Conservation (phyloP, 2,888 invertebrate genomes). For the Drosophila glabriapex region DNA sequence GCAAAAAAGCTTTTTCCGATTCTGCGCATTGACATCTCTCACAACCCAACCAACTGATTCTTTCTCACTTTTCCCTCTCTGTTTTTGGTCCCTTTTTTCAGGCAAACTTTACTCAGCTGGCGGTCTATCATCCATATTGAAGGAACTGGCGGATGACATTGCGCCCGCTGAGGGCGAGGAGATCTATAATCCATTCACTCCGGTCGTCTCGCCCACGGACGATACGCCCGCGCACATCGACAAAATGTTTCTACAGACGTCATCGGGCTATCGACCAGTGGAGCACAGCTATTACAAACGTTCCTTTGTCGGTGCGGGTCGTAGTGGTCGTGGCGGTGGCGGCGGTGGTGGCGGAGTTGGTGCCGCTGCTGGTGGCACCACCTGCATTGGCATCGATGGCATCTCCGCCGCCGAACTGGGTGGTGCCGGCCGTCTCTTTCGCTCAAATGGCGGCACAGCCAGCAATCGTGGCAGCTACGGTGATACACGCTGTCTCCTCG, state of each 20-base stretch:
- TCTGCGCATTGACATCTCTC: slow-evolving; percentile 45
- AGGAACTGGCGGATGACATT: slow-evolving; percentile 85
- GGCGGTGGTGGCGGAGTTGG: slow-evolving; percentile 25
- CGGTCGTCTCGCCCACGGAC: slow-evolving; percentile 85
- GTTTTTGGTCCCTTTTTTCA: slow-evolving; percentile 37
- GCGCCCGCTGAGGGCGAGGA: slow-evolving; percentile 85
- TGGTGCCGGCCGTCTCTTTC: slow-evolving; percentile 64
- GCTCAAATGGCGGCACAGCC: slow-evolving; percentile 52
- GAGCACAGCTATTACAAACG: slow-evolving; percentile 85
- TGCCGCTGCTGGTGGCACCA: slow-evolving; percentile 21
- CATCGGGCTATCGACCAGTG: slow-evolving; percentile 85
- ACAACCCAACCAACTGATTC: slow-evolving; percentile 14
- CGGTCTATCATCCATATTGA: slow-evolving; percentile 84
- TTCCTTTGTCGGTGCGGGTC: slow-evolving; percentile 78
- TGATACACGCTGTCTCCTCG: slow-evolving; percentile 80
- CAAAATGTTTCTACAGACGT: slow-evolving; percentile 86
- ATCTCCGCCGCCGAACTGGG: slow-evolving; percentile 62
- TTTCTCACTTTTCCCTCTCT: slow-evolving; percentile 7
- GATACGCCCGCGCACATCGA: slow-evolving; percentile 85
- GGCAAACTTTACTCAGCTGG: slow-evolving; percentile 85
- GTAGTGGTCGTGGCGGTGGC: slow-evolving; percentile 39
- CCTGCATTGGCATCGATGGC: slow-evolving; percentile 70
- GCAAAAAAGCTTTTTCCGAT: slow-evolving; percentile 47
- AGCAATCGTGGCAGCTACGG: slow-evolving; percentile 73
- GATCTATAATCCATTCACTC: slow-evolving; percentile 86